Percentiles rank a stretch among this genome's conserved stretches.
Conservation (phyloP, 92 coral and sea anemone genomes). For the Siderastrea radians region DNA sequence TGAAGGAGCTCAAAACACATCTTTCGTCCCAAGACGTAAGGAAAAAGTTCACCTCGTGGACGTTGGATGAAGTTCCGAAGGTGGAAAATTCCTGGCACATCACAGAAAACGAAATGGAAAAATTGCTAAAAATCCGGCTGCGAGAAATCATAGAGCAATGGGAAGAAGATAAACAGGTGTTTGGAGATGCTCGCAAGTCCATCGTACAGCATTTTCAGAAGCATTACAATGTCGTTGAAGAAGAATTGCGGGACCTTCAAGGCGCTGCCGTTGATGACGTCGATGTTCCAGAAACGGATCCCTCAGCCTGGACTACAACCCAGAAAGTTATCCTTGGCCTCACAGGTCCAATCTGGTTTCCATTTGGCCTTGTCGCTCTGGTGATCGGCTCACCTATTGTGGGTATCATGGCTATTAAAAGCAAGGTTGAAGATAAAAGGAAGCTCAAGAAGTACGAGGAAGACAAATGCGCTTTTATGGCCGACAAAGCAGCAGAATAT, state of each 20-base stretch:
- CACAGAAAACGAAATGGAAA: conserved; percentile 14
- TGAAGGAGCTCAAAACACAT: neutral
- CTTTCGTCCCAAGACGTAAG: neutral
- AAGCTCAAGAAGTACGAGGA: neutral
- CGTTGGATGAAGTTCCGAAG: conserved; percentile 12
- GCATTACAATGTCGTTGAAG: conserved; percentile 20
- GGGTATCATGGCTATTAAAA: neutral
- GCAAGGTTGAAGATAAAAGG: neutral
- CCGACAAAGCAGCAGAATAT: neutral
- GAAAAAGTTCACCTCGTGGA: conserved; percentile 23
- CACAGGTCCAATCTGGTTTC: conserved; percentile 65
- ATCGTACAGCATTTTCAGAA: conserved; percentile 6
- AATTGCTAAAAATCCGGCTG: conserved; percentile 30
- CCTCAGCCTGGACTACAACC: neutral
- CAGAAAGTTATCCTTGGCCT: conserved; percentile 43
- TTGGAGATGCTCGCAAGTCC: conserved; percentile 12
- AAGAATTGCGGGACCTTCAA: conserved; percentile 9
- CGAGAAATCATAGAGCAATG: neutral
- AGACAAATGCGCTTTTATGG: neutral
- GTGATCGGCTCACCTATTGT: conserved; percentile 27
- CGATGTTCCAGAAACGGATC: neutral
- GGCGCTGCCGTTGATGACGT: neutral
- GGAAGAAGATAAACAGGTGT: too few relatives aligned
- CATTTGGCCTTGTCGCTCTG: conserved; percentile 41
- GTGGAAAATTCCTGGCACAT: conserved; percentile 16